Evolutionary conservation across 2,888 invertebrate genomes (phyloP).

Genomic region (Nematopogon swammerdamellus): DNA sequence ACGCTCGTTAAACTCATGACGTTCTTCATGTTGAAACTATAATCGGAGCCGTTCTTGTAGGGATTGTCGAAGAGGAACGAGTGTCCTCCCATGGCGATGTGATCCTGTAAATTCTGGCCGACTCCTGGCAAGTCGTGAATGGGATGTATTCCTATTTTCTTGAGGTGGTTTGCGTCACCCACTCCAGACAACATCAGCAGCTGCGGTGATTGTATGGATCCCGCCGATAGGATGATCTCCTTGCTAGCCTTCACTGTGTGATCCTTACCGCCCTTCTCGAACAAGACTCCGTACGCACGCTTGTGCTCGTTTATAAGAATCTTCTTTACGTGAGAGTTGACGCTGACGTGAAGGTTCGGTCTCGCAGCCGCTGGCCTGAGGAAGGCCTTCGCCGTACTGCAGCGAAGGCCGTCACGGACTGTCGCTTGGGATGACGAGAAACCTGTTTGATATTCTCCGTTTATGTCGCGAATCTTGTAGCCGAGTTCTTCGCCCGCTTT

Average conservation of each 20-base stretch:
- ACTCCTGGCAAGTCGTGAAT: slow-evolving; percentile 67
- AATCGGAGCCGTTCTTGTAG: slow-evolving; percentile 51
- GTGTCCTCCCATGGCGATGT: slow-evolving; percentile 76
- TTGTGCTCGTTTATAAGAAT: slow-evolving; percentile 62
- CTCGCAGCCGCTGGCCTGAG: slow-evolving; percentile 64
- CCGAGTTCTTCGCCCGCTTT: slow-evolving; percentile 68
- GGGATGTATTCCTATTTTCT: slow-evolving; percentile 57
- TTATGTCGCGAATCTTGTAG: slow-evolving; percentile 68
- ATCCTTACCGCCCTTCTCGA: slow-evolving; percentile 54
- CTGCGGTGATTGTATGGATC: slow-evolving; percentile 81
- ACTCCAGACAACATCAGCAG: slow-evolving; percentile 84
- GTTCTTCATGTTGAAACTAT: slow-evolving; percentile 67
- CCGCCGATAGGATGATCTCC: slow-evolving; percentile 85
- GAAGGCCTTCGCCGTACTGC: slow-evolving; percentile 82
- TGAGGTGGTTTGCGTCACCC: slow-evolving; percentile 63
- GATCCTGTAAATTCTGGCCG: slow-evolving; percentile 80
- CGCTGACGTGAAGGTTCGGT: slow-evolving; percentile 69
- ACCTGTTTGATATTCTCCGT: slow-evolving; percentile 76
- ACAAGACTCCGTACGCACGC: slow-evolving; percentile 64
- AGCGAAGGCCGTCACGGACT: slow-evolving; percentile 71
- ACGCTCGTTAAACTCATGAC: slow-evolving; percentile 60
- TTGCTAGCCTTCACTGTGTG: slow-evolving; percentile 59
- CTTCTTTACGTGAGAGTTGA: slow-evolving; percentile 65
- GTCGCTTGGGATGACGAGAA: slow-evolving; percentile 77
- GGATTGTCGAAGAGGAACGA: slow-evolving; percentile 67